Base-by-base conservation (phyloP, 2,113 vertebrate genomes). In the Clupea harengus region DNA sequence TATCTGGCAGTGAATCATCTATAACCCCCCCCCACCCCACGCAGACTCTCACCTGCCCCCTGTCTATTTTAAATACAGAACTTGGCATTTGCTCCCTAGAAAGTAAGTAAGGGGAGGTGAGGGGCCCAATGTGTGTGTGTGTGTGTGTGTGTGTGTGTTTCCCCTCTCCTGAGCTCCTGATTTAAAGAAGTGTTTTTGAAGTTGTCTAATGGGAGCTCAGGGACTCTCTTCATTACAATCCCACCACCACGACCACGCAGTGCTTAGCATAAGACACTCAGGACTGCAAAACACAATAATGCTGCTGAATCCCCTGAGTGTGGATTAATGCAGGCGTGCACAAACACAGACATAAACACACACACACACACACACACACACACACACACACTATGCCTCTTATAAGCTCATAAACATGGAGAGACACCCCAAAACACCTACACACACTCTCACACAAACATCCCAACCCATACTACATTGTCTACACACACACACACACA, bases 141-240 rank as follows among this genome's bases (percentile, higher is more conserved):
- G n/a, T n/a, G n/a, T n/a, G n/a, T 82, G 49, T 82, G 47, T 82
- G 47, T 54, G 82, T 60, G 82, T 22, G 50, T 54, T 54, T 54
- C 52, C 17, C 52, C 15, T 54, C 52, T 54, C 52, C 52, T 54
- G 52, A 54, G 52, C 52, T 17, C 52, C 39, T 39, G 39, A 39
- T 39, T 39, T 39, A 39, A 39, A 54, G 17, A 18, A 54, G 52
- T 54, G 52, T 54, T 60, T 83, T 83, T 83, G 39, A 83, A 45
- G 57, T n/a, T 64, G 82, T 9, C 57, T 52, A 83, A 45, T 45
- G 54, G 54, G 82, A 64, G 82, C 44, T 18, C 32, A 20, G 64
- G 82, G 22, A 60, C 32, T 64, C n/a, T 72, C 54, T 81, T 82
- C 49, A 54, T 54, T 75, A 39, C 54, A 50, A 86, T 39, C 80